phyloP scores from a whole-genome alignment of 2,888 invertebrate genomes.

The Odiellus spinosus region DNA sequence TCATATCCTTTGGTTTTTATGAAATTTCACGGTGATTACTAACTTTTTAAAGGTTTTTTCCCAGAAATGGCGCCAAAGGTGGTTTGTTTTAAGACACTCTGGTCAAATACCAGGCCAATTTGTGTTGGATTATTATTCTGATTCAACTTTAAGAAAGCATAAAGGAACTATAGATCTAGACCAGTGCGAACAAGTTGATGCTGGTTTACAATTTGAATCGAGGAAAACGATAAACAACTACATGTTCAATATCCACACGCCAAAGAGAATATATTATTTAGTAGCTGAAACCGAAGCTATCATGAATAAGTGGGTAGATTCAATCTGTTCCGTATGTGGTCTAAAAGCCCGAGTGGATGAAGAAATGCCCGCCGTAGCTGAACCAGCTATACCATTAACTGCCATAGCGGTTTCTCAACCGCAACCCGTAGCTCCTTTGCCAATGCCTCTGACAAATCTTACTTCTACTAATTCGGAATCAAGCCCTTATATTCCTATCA shows the following conservation, averaged over 20 bases:
- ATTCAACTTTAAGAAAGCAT: conserved; percentile 32
- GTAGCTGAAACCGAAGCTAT: conserved; percentile 81
- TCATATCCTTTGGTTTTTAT: background rate
- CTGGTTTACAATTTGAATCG: conserved; percentile 65
- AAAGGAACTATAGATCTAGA: conserved; percentile 59
- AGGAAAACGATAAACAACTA: conserved; percentile 53
- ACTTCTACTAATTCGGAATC: conserved; percentile 1
- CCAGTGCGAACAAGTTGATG: conserved; percentile 88
- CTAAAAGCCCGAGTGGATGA: conserved; percentile 53
- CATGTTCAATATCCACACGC: conserved; percentile 78
- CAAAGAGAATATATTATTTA: conserved; percentile 73
- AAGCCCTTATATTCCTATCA: conserved; percentile 61
- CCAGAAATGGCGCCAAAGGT: conserved; percentile 87
- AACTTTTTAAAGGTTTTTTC: too few species aligned
- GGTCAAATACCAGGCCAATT: conserved; percentile 87
- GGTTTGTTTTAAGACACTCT: conserved; percentile 79
- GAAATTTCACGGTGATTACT: background rate
- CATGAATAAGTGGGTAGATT: conserved; percentile 90
- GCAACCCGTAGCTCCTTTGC: background rate
- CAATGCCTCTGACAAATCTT: conserved; percentile 5
- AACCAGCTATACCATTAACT: background rate
- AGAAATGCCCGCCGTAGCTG: background rate
- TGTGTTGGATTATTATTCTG: conserved; percentile 82
- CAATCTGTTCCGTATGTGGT: conserved; percentile 80
- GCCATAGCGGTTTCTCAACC: background rate